phyloP scores from a whole-genome alignment of 2,113 vertebrate species.

The Poicephalus gulielmi region DNA sequence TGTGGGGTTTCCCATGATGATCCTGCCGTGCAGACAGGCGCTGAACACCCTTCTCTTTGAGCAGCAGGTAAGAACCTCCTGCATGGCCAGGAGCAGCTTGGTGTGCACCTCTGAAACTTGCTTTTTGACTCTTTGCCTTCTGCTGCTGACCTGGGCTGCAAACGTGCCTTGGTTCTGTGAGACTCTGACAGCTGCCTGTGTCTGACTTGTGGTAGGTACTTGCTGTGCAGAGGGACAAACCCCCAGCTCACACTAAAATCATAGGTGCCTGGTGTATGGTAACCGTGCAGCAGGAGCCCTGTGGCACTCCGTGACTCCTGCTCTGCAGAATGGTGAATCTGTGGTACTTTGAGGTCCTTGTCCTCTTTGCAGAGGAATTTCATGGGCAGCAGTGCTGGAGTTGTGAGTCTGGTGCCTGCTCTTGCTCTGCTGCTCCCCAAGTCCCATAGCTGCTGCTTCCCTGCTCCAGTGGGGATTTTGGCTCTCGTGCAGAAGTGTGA shows the following conservation, averaged over 20 bases:
- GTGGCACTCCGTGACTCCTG: not conserved
- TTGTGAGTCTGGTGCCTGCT: not conserved
- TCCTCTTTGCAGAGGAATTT: not conserved
- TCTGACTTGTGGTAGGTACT: not conserved
- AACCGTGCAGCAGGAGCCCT: not conserved
- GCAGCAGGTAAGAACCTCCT: constrained; percentile 85
- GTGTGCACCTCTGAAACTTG: not conserved
- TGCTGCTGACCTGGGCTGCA: not conserved
- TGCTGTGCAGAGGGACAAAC: not conserved
- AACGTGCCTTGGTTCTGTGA: not conserved
- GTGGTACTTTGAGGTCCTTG: not conserved
- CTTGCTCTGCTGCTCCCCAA: not conserved
- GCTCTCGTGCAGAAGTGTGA: not conserved
- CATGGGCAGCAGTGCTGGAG: not conserved
- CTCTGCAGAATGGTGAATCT: not conserved
- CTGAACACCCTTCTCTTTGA: constrained; percentile 97
- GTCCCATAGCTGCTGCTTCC: not conserved
- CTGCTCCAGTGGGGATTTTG: not conserved
- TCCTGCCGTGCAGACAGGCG: constrained; percentile 94
- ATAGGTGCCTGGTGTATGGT: not conserved
- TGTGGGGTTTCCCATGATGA: constrained; percentile 98
- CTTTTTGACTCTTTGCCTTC: not conserved
- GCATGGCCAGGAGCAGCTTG: not conserved
- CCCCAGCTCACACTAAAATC: not conserved
- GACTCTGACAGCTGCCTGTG: rapidly evolving